Evolutionary conservation across 2,113 vertebrate genomes (phyloP).

Genomic region (Desmodus rotundus): DNA sequence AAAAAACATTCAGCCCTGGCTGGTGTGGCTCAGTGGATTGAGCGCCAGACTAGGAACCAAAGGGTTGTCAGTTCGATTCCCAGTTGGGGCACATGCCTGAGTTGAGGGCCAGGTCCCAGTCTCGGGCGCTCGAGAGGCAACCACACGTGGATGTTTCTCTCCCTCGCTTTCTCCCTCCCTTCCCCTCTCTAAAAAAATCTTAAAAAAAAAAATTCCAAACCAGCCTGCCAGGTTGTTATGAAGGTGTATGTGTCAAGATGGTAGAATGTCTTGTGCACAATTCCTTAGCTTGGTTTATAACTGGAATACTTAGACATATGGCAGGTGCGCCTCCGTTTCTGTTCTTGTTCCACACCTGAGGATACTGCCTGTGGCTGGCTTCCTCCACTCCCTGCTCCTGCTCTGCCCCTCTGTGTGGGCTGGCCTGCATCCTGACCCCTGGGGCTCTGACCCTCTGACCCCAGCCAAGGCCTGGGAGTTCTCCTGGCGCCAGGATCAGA

Average conservation of each 20-base stretch:
- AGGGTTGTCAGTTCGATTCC: too few species aligned
- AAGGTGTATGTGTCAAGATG: neutral
- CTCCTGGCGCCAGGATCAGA: constrained; percentile 39
- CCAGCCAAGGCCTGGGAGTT: neutral
- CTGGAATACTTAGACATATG: neutral
- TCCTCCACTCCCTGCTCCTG: neutral
- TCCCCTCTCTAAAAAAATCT: too few species aligned
- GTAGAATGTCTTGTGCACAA: neutral
- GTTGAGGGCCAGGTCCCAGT: too few species aligned
- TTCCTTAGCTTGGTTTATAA: neutral
- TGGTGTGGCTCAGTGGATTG: too few species aligned
- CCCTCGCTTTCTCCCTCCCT: too few species aligned
- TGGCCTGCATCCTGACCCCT: fast-evolving
- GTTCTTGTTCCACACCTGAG: neutral
- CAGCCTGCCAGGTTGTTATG: neutral
- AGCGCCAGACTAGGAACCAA: too few species aligned
- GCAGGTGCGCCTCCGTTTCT: neutral
- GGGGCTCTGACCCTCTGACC: neutral
- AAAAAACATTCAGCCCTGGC: too few species aligned
- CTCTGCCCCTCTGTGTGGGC: fast-evolving
- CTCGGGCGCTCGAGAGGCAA: too few species aligned
- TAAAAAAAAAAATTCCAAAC: too few species aligned
- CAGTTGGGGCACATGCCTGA: too few species aligned
- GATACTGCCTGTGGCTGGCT: neutral
- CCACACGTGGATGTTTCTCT: too few species aligned